Base-by-base conservation (phyloP, 2,113 vertebrate genomes). In the Aldabrachelys gigantea region DNA sequence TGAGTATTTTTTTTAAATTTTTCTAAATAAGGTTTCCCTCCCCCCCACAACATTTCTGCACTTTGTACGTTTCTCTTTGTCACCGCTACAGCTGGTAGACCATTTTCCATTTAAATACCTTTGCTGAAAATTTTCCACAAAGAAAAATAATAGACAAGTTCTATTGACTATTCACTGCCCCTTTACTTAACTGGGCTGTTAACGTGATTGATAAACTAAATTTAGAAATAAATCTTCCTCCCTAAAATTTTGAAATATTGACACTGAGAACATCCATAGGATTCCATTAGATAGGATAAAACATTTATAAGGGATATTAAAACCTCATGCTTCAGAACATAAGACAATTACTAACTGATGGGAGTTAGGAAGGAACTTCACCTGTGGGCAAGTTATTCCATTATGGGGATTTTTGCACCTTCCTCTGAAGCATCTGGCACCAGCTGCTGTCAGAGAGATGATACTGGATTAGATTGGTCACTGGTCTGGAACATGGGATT, bases 161-260 rank as follows among this genome's bases (percentile, higher is more conserved):
- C 80, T 79, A 54, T 19, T 29, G 57, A 25, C 25, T 59, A 25
- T 59, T 69, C 80, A 79, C 85, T 89, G 83, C 19, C 31, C 17
- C 65, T n/a, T 62, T 69, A 35, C 56, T 27, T 57, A n/a, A 69
- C 31, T 69, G 62, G 62, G 62, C 14, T n/a, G 49, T 89, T 90
- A 90, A 91, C 50, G 81, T 87, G 90, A 89, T 25, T 85, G 52
- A 84, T 80, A 85, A 96, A 94, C 88, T 53, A 94, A 93, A 93
- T 27, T 85, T 5, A 84, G 57, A 84, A 91, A 25, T n/a, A 88
- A 91, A 4, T 84, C 14, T 6, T 81, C 21, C 65, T 80, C 47
- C 85, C 62, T 76, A 56, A 95, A 94, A 92, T 49, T 21, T 29
- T 89, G 78, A 54, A 57, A 90, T 79, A 79, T 2, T 3, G 82